Base-by-base conservation (phyloP, 2,797 vertebrate genomes). In the Sebastolobus altivelis region DNA sequence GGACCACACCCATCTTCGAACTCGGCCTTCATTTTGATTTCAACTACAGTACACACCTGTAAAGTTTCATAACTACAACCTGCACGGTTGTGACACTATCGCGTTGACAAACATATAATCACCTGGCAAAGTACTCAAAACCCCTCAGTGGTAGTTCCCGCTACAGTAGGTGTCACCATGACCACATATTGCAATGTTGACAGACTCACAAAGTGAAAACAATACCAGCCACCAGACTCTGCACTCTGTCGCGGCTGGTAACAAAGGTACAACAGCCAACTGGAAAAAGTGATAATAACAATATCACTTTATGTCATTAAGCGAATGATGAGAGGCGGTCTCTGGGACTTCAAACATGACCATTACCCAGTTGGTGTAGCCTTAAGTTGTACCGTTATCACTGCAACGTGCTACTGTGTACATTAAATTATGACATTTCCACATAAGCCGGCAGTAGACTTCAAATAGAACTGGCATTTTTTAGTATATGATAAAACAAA, bases 401-500 rank as follows among this genome's bases (percentile, higher is more conserved):
- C 27, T 58, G 7, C 7, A 35, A n/a, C 12, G 10, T 70, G 33
- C 12, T 27, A 7, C 38, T 66, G 18, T 27, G 6, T 68, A 40
- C 10, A 62, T 37, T 75, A 20, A 33, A 43, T n/a, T 38, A 12
- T 58, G 22, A 58, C 37, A 49, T 71, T 6, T 65, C 6, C n/a
- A 33, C 29, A 72, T 52, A n/a, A 33, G 25, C 13, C 4, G 4
- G 11, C 3, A 20, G 29, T 29, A 56, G 56, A 61, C n/a, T 68
- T 22, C 3, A 49, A 31, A 77, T 27, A 10, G 6, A 67, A 62
- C 10, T 52, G 37, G 20, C 13, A 54, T 35, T 31, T 13, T 11
- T 58, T 1, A 31, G 9, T 61, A 33, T 61, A 61, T 72, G 8
- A 46, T 43, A 16, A 35, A 83, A n/a, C 29, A 69, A 69, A 25